A percentile compares a stretch with the other conserved stretches of the same genome.
Conservation (phyloP, 2,797 vertebrate species). For the Cheirogaleus major region DNA sequence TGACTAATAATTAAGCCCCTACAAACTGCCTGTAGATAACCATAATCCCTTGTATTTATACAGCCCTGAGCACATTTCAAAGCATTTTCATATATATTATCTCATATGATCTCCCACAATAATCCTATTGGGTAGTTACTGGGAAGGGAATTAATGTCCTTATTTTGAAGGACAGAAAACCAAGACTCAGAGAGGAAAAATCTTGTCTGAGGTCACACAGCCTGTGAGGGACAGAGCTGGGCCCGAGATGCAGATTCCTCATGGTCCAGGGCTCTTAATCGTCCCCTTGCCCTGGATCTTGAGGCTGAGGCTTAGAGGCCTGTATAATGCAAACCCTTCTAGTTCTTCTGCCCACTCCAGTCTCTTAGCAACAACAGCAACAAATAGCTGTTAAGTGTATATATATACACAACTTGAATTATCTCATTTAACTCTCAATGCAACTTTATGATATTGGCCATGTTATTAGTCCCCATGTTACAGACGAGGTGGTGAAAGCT, state of each 20-base stretch:
- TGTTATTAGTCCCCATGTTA: neutral
- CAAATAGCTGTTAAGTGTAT: neutral
- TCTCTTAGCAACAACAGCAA: neutral
- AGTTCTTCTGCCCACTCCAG: neutral
- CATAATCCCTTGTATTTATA: constrained; percentile 72
- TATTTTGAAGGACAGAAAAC: constrained; percentile 60
- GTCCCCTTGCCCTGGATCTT: neutral
- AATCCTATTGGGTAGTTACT: constrained; percentile 69
- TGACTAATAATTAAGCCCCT: constrained; percentile 74
- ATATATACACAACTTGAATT: neutral
- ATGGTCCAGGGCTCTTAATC: neutral
- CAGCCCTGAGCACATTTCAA: constrained; percentile 67
- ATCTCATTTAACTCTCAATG: neutral
- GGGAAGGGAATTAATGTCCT: constrained; percentile 61
- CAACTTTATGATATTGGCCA: neutral
- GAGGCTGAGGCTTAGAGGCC: neutral
- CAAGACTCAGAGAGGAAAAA: constrained; percentile 48
- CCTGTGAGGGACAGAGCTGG: neutral
- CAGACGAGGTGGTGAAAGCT: neutral
- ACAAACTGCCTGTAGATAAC: constrained; percentile 69
- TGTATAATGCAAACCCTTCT: neutral
- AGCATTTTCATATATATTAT: constrained; percentile 71
- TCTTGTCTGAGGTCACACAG: constrained; percentile 51
- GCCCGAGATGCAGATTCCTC: neutral
- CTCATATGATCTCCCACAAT: constrained; percentile 61